These are phyloP conservation scores for Leptothorax acervorum DNA, from an alignment of 2,888 invertebrate species.

Conservation along the genomic window DNA sequence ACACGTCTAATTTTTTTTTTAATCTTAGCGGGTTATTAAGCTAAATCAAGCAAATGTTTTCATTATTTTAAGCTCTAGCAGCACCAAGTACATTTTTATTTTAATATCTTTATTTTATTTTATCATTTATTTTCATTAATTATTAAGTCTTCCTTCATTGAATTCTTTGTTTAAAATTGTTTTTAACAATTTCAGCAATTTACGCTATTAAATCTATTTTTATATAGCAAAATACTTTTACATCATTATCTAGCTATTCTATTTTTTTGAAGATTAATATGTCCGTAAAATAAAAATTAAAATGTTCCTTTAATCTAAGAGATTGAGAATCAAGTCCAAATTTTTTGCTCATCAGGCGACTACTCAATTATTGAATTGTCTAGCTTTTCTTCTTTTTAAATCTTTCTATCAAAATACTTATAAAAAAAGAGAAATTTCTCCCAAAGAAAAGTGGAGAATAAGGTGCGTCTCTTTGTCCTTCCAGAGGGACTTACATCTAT, in stretches of 20 bases:
- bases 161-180: neutral
- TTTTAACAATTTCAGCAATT: too few relatives aligned
- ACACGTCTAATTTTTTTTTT: neutral
- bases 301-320: neutral
- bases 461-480: neutral
- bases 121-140: neutral
- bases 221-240: neutral
- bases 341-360: neutral
- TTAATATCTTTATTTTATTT: neutral
- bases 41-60: neutral
- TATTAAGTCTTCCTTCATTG: neutral
- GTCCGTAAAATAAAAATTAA: neutral
- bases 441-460: neutral
- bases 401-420: too few relatives aligned
- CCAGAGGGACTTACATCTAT: neutral
- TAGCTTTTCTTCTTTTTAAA: too few relatives aligned
- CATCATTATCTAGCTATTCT: neutral
- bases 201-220: neutral
- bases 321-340: neutral
- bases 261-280: neutral
- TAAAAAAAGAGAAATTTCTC: neutral
- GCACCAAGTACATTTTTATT: neutral
- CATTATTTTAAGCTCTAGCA: neutral
- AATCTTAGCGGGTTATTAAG: neutral
- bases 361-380: neutral